phyloP scores from a whole-genome alignment of 1,140 invertebrate species.

The Mercenaria mercenaria region DNA sequence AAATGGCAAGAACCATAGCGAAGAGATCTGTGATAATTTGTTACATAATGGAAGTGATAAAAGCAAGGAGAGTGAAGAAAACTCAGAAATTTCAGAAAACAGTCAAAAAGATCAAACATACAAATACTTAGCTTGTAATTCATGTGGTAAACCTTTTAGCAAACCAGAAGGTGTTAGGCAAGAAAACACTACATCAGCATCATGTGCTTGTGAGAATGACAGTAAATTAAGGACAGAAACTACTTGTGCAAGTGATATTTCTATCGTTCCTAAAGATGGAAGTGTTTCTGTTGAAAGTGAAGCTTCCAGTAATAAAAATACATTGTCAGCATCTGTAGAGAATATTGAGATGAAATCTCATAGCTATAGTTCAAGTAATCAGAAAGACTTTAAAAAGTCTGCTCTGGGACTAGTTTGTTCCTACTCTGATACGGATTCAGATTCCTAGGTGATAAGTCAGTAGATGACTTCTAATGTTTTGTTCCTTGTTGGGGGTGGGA shows the following conservation, averaged over 20 bases:
- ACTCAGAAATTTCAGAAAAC: not conserved
- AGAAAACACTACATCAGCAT: not conserved
- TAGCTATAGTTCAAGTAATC: not conserved
- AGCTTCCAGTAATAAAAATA: too few species aligned
- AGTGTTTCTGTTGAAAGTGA: too few species aligned
- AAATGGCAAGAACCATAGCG: not conserved
- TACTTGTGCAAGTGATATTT: too few species aligned
- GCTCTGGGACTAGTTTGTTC: slow-evolving; percentile 6
- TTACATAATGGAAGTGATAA: not conserved
- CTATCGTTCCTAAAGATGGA: too few species aligned
- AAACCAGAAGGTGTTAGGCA: not conserved
- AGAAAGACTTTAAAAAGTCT: not conserved
- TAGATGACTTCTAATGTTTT: too few species aligned
- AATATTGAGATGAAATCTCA: not conserved
- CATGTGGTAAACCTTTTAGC: not conserved
- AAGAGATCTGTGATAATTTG: not conserved
- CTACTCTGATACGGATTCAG: slow-evolving; percentile 28
- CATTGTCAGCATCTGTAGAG: not conserved
- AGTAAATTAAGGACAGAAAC: too few species aligned
- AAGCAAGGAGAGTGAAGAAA: not conserved
- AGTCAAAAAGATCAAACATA: not conserved
- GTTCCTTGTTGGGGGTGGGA: too few species aligned
- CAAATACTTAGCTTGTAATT: not conserved
- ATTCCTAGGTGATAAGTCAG: not conserved
- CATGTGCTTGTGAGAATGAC: not conserved